phyloP scores from a whole-genome alignment of 2,113 vertebrate species.

The Orycteropus afer region DNA sequence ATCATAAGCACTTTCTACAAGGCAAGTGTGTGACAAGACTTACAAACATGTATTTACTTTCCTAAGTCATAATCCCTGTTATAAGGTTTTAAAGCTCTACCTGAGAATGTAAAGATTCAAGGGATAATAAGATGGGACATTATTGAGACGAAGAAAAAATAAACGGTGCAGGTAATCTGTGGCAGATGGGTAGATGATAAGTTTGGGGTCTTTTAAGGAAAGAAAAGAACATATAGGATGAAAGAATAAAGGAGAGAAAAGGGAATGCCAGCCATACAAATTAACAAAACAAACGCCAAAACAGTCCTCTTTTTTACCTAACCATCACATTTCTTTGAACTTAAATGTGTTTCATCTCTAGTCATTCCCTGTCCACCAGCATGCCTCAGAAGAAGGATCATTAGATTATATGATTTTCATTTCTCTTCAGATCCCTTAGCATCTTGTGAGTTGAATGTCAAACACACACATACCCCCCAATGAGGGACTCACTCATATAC shows the following conservation, averaged over 20 bases:
- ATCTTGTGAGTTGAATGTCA: neutral
- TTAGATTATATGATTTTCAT: neutral
- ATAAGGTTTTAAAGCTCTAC: constrained; percentile 12
- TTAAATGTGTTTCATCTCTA: neutral
- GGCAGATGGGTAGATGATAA: neutral
- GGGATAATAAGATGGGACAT: neutral
- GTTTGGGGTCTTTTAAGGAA: neutral
- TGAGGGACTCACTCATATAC: neutral
- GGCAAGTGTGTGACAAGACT: constrained; percentile 17
- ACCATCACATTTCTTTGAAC: neutral
- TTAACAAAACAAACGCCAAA: neutral
- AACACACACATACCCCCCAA: neutral
- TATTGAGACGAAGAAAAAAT: neutral
- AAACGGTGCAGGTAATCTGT: neutral
- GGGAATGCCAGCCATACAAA: neutral
- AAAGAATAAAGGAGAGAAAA: neutral
- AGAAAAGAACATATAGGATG: neutral
- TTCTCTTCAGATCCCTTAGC: neutral
- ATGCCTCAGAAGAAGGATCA: neutral
- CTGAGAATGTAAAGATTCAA: constrained; percentile 1
- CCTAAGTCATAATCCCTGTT: constrained; percentile 29
- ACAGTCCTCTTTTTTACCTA: neutral
- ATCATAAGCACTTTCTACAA: constrained; percentile 19
- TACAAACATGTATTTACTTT: constrained; percentile 44
- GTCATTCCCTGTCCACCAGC: neutral